These are phyloP conservation scores for Alloscopus bannaensis DNA, from an alignment of 2,888 invertebrate genomes.

Conservation along the genomic window DNA sequence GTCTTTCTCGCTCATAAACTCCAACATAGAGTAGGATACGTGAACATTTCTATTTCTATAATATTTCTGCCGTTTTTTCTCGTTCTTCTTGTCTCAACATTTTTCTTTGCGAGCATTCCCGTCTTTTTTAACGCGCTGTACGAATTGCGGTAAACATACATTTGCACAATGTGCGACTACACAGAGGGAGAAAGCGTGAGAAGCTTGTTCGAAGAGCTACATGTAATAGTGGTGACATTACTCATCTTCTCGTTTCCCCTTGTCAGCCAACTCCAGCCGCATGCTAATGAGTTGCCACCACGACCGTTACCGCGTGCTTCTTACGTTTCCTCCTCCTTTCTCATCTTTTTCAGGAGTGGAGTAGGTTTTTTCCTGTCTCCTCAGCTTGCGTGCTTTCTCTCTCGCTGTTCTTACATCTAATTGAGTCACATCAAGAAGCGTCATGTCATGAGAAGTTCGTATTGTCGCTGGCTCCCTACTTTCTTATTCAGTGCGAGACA, in stretches of 20 bases:
- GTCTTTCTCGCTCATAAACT: too few species aligned
- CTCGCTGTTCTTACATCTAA: constrained; percentile 55
- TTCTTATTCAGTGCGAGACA: constrained; percentile 56
- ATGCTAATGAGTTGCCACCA: constrained; percentile 70
- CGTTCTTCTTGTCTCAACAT: too few species aligned
- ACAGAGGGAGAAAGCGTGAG: too few species aligned
- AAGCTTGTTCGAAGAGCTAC: constrained; percentile 36
- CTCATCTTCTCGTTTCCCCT: constrained; percentile 68
- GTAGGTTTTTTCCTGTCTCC: constrained; percentile 33
- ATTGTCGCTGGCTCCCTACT: constrained; percentile 52
- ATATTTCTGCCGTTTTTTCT: too few species aligned
- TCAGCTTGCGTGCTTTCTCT: constrained; percentile 23
- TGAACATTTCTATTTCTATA: too few species aligned
- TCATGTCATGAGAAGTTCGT: constrained; percentile 59
- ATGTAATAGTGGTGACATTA: constrained; percentile 66
- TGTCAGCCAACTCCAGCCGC: constrained; percentile 71
- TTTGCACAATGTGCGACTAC: constrained; percentile 12
- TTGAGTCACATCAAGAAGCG: constrained; percentile 67
- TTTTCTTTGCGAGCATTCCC: too few species aligned
- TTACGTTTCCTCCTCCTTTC: too few species aligned
- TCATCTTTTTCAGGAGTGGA: too few species aligned
- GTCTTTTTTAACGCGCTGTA: too few species aligned
- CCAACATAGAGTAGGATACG: too few species aligned
- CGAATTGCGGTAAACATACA: constrained; percentile 28
- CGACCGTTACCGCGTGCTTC: constrained; percentile 58